These are phyloP conservation scores for Pherbina coryleti DNA, from an alignment of 2,888 invertebrate species.

Conservation along the genomic window DNA sequence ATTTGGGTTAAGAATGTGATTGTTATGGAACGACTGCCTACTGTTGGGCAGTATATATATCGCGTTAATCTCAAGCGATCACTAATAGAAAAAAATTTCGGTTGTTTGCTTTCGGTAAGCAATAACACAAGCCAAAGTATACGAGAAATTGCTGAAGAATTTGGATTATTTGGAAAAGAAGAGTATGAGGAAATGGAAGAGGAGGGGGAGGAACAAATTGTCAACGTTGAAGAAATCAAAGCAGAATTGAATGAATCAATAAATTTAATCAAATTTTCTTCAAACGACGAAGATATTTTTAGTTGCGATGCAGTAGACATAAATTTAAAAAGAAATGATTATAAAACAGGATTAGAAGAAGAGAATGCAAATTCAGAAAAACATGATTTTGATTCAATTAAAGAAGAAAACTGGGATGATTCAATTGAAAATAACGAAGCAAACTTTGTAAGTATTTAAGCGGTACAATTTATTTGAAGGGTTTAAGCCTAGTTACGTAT, in stretches of 20 bases:
- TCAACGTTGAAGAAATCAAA: constrained; percentile 40
- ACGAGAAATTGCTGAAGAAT: constrained; percentile 48
- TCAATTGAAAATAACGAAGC: constrained; percentile 23
- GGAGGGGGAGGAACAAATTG: not conserved
- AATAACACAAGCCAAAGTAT: constrained; percentile 43
- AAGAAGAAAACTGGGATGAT: constrained; percentile 49
- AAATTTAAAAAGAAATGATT: not conserved
- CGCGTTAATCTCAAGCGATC: constrained; percentile 53
- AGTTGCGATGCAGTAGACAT: not conserved
- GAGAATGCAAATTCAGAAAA: not conserved
- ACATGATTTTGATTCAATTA: not conserved
- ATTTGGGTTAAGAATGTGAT: constrained; percentile 60
- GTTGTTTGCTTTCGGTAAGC: not conserved
- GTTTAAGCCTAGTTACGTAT: too few relatives aligned
- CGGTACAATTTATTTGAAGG: not conserved
- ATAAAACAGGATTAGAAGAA: not conserved
- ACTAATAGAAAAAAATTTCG: constrained; percentile 51
- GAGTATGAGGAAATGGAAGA: not conserved
- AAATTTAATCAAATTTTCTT: constrained; percentile 50
- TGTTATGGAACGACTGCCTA: constrained; percentile 54
- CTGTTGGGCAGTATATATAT: constrained; percentile 48
- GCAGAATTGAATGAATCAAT: constrained; percentile 42
- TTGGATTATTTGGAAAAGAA: constrained; percentile 36
- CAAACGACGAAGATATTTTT: constrained; percentile 44
- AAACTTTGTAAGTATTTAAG: constrained; percentile 40